phyloP scores from a whole-genome alignment of 37 sponge, comb jelly and placozoan genomes.

The Diacarnus erythraeanus region DNA sequence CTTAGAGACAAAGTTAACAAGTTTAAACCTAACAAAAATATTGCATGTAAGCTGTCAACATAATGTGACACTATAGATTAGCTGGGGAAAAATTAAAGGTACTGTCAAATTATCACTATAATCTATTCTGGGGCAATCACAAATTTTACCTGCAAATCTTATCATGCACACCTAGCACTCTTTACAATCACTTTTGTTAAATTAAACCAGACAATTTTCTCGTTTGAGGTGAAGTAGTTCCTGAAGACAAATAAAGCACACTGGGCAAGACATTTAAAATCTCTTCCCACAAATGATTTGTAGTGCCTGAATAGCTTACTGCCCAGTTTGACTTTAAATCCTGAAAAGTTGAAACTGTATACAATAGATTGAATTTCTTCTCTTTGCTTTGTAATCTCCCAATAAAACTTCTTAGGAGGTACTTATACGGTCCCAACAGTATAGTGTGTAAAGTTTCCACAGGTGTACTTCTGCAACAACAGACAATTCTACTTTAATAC shows the following conservation, averaged over 20 bases:
- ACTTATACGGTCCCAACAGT: slow-evolving; percentile 20
- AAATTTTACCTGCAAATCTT: too few species aligned
- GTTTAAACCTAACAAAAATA: not conserved
- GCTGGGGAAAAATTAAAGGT: too few species aligned
- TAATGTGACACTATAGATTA: too few species aligned
- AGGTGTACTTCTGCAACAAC: slow-evolving; percentile 16
- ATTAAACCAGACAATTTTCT: not conserved
- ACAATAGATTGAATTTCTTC: slow-evolving; percentile 21
- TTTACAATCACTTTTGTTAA: not conserved
- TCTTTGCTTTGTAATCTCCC: not conserved
- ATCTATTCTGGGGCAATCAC: not conserved
- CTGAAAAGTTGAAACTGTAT: not conserved
- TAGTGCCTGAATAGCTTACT: not conserved
- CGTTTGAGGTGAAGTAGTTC: not conserved
- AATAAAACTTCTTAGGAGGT: slow-evolving; percentile 19
- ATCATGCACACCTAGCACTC: too few species aligned
- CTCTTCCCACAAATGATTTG: slow-evolving; percentile 13
- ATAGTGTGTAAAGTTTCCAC: slow-evolving; percentile 4
- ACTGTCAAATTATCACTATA: too few species aligned
- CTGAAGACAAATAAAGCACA: slow-evolving; percentile 5
- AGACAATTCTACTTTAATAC: not conserved
- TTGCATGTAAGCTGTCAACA: too few species aligned
- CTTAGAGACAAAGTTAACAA: not conserved
- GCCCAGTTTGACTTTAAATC: slow-evolving; percentile 15
- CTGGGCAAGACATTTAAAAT: slow-evolving; percentile 8